Conservation (phyloP, 2,888 invertebrate species). For the Lasioglossum marginatum region DNA sequence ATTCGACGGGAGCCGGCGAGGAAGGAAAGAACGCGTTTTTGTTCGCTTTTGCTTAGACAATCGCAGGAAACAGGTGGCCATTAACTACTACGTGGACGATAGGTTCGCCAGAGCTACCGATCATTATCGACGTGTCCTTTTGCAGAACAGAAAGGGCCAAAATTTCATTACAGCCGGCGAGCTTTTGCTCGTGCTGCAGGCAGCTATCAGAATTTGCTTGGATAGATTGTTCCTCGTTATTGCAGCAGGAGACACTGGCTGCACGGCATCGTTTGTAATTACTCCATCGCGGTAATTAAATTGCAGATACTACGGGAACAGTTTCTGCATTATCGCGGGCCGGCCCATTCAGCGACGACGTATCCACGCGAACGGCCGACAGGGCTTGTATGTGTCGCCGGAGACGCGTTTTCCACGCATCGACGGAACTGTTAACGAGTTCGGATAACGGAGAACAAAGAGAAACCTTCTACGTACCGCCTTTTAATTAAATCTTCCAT, state of each 20-base stretch:
- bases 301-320: constrained; percentile 60
- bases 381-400: background rate
- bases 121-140: constrained; percentile 40
- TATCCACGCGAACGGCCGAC: background rate
- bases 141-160: constrained; percentile 21
- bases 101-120: constrained; percentile 9
- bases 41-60: constrained; percentile 4
- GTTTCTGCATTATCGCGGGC: constrained; percentile 51
- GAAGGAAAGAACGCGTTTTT: background rate
- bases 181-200: constrained; percentile 39
- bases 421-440: constrained; percentile 47
- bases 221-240: constrained; percentile 68
- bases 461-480: background rate
- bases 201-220: constrained; percentile 64
- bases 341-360: constrained; percentile 37
- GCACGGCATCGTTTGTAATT: constrained; percentile 62
- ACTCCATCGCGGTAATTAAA: constrained; percentile 68
- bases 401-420: constrained; percentile 49
- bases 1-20: background rate
- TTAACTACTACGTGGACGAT: constrained; percentile 14
- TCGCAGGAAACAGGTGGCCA: constrained; percentile 30
- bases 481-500: constrained; percentile 5
- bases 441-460: constrained; percentile 7
- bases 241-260: constrained; percentile 55
- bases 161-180: constrained; percentile 62